These are phyloP conservation scores for Pseudococcus longispinus DNA, from an alignment of 2,888 invertebrate species.

Conservation along the genomic window DNA sequence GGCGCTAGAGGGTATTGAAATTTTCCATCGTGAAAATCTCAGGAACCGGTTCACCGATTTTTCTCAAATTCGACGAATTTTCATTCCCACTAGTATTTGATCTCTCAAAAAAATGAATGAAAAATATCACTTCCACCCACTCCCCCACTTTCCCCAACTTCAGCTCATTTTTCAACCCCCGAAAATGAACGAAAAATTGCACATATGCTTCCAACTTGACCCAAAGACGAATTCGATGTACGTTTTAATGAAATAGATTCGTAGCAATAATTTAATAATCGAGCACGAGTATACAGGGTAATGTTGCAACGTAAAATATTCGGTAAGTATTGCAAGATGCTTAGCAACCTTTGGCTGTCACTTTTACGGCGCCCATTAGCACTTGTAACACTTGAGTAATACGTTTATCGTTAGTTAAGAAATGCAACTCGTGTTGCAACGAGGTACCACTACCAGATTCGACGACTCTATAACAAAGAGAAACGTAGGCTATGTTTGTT, in stretches of 20 bases:
- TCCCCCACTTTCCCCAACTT: no score
- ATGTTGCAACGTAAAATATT: conserved; percentile 30
- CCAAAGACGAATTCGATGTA: not conserved
- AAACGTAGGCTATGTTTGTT: conserved; percentile 15
- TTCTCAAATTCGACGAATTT: no score
- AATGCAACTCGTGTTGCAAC: conserved; percentile 26
- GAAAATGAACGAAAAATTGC: no score
- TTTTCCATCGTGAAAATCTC: no score
- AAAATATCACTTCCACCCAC: no score
- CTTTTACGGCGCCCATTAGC: conserved; percentile 43
- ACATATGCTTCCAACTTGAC: not conserved
- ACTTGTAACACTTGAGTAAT: conserved; percentile 34
- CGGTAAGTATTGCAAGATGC: conserved; percentile 36
- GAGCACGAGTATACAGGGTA: not conserved
- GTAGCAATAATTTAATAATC: conserved; percentile 14
- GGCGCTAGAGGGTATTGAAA: no score
- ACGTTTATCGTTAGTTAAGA: conserved; percentile 25
- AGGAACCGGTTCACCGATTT: no score
- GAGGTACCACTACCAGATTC: conserved; percentile 5
- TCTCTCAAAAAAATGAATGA: no score
- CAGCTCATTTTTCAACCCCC: no score
- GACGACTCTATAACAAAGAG: conserved; percentile 15
- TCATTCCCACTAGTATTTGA: no score
- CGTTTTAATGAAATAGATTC: not conserved
- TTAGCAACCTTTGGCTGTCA: conserved; percentile 40